Evolutionary conservation across 2,797 vertebrate genomes (phyloP).

Genomic region (Bufotes viridis): DNA sequence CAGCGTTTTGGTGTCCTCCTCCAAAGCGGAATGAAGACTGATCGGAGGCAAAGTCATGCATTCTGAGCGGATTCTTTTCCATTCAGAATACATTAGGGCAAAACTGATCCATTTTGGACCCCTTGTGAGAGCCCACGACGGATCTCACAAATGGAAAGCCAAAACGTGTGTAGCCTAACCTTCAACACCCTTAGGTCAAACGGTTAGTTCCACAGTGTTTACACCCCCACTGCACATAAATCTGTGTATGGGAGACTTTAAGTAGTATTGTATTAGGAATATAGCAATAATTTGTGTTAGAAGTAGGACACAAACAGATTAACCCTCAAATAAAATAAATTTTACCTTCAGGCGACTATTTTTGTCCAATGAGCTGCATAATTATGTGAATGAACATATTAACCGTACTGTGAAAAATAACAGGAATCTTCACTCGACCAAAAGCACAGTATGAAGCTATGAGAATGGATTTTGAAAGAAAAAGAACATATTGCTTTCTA

Average conservation of each 20-base stretch:
- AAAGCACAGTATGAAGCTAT: slow-evolving; percentile 17
- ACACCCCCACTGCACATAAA: too few relatives aligned
- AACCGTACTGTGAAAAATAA: slow-evolving; percentile 32
- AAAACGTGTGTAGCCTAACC: too few relatives aligned
- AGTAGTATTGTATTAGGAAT: background rate
- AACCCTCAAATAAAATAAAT: slow-evolving; percentile 1
- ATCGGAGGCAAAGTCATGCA: too few relatives aligned
- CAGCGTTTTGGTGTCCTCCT: too few relatives aligned
- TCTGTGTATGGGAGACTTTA: background rate
- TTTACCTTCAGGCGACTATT: slow-evolving; percentile 25
- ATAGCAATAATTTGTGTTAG: background rate
- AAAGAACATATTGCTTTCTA: slow-evolving; percentile 2
- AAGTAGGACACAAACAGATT: slow-evolving; percentile 11
- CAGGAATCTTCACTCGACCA: slow-evolving; percentile 22
- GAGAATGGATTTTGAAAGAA: background rate
- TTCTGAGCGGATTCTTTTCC: too few relatives aligned
- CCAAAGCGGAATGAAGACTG: too few relatives aligned
- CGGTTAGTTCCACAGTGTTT: too few relatives aligned
- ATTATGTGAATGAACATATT: slow-evolving; percentile 31
- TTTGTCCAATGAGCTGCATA: slow-evolving; percentile 39
- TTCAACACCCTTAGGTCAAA: too few relatives aligned
- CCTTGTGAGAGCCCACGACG: too few relatives aligned
- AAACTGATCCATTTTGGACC: too few relatives aligned
- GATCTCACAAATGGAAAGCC: too few relatives aligned
- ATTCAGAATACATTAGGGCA: too few relatives aligned